Evolutionary conservation across 1,140 invertebrate species (phyloP).

Genomic region (Aphelenchoides fujianensis): DNA sequence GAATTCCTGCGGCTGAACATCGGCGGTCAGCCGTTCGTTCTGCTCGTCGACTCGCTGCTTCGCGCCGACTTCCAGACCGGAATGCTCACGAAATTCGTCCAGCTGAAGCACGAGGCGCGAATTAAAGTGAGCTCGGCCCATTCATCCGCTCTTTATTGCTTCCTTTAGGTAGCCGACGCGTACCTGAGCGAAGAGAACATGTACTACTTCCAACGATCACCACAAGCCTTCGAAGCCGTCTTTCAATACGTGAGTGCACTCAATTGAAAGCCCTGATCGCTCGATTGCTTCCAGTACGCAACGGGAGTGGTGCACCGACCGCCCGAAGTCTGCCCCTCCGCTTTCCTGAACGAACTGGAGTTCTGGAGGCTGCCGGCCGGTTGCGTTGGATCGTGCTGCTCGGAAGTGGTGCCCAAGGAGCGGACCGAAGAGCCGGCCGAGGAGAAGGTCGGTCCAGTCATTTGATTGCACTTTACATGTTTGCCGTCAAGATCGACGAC

Average conservation of each 20-base stretch:
- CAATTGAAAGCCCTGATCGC: neutral
- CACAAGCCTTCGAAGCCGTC: conserved; percentile 52
- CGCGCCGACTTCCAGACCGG: conserved; percentile 47
- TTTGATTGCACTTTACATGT: neutral
- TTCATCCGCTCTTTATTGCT: conserved; percentile 9
- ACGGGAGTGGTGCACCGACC: conserved; percentile 59
- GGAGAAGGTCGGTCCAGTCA: conserved; percentile 45
- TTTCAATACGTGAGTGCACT: conserved; percentile 46
- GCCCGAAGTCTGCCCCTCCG: conserved; percentile 57
- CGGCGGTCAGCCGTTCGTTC: conserved; percentile 48
- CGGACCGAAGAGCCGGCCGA: conserved; percentile 49
- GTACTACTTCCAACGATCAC: conserved; percentile 60
- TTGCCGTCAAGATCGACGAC: conserved; percentile 50
- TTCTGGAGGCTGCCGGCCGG: conserved; percentile 58
- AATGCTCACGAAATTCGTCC: conserved; percentile 58
- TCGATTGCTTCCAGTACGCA: too few species aligned
- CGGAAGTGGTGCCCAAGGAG: conserved; percentile 52
- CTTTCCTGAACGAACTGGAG: conserved; percentile 57
- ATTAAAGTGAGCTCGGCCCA: conserved; percentile 43
- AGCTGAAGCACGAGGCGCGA: conserved; percentile 50
- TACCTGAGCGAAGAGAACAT: conserved; percentile 46
- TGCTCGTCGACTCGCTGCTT: conserved; percentile 54
- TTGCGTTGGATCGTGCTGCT: conserved; percentile 58
- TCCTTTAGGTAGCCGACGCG: conserved; percentile 54
- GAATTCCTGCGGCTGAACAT: conserved; percentile 55